phyloP scores from a whole-genome alignment of 2,888 invertebrate species.

The Leistus spinibarbis region DNA sequence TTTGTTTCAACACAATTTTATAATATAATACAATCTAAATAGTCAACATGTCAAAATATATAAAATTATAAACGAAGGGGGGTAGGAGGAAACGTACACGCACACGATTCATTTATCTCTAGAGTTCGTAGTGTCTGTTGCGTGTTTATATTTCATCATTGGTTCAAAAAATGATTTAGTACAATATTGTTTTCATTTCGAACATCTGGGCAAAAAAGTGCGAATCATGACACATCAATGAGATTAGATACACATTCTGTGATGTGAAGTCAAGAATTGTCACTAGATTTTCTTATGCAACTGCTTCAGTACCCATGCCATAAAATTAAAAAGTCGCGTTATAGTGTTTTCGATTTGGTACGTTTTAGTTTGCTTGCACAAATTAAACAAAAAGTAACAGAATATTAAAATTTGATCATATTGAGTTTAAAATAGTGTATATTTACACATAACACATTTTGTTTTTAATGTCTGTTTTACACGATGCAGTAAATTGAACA shows the following conservation, averaged over 20 bases:
- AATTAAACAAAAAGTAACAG: no score
- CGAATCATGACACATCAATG: background rate
- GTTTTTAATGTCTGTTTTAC: no score
- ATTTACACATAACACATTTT: no score
- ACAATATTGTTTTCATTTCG: background rate
- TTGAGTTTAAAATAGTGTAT: no score
- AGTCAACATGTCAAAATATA: conserved; percentile 35
- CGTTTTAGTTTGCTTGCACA: no score
- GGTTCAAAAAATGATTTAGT: background rate
- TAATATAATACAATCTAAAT: background rate
- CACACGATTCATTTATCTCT: background rate
- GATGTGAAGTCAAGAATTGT: background rate
- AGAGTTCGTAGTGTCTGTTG: background rate
- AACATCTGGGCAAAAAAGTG: background rate
- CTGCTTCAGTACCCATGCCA: no score
- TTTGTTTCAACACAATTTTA: background rate
- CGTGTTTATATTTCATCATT: background rate
- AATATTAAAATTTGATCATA: no score
- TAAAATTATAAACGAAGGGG: conserved; percentile 25
- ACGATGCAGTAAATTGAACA: no score
- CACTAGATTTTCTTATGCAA: background rate
- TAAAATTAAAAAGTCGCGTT: no score
- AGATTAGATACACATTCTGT: background rate
- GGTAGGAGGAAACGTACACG: background rate
- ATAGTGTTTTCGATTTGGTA: no score